Evolutionary conservation across 2,888 invertebrate genomes (phyloP).

Genomic region (Dysmachus trigonus): DNA sequence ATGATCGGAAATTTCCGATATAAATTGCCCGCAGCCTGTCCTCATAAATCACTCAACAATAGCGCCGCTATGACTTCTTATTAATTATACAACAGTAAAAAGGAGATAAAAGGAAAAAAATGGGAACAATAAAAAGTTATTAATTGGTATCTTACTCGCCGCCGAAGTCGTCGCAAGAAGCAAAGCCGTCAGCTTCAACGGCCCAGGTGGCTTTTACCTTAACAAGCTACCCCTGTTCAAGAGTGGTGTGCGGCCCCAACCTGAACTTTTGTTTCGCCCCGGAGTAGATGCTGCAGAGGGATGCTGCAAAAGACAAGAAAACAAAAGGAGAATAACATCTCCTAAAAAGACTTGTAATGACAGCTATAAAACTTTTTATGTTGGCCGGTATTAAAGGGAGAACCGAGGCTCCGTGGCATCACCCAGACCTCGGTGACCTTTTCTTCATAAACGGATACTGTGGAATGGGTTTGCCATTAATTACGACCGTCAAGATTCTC

Average conservation of each 20-base stretch:
- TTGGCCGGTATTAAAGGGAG: neutral
- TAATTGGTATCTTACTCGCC: constrained; percentile 11
- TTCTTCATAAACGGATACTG: neutral
- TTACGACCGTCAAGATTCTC: neutral
- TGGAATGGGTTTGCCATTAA: neutral
- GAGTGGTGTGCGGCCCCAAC: neutral
- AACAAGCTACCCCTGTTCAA: neutral
- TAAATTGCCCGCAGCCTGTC: neutral
- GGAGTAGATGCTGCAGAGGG: neutral
- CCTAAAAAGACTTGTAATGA: constrained; percentile 30
- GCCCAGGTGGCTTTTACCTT: neutral
- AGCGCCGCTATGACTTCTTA: constrained; percentile 11
- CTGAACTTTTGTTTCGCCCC: neutral
- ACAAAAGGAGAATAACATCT: neutral
- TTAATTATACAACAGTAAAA: constrained; percentile 12
- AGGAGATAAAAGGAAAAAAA: neutral
- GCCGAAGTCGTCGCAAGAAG: neutral
- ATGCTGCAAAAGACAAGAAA: neutral
- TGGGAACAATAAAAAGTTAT: constrained; percentile 28
- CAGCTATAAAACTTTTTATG: constrained; percentile 34
- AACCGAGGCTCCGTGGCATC: neutral
- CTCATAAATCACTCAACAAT: constrained; percentile 21
- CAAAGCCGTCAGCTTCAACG: neutral
- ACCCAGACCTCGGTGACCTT: neutral
- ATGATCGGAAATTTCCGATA: constrained; percentile 1